Evolutionary conservation across 2,113 vertebrate genomes (phyloP).

Genomic region (Arothron firmamentum): DNA sequence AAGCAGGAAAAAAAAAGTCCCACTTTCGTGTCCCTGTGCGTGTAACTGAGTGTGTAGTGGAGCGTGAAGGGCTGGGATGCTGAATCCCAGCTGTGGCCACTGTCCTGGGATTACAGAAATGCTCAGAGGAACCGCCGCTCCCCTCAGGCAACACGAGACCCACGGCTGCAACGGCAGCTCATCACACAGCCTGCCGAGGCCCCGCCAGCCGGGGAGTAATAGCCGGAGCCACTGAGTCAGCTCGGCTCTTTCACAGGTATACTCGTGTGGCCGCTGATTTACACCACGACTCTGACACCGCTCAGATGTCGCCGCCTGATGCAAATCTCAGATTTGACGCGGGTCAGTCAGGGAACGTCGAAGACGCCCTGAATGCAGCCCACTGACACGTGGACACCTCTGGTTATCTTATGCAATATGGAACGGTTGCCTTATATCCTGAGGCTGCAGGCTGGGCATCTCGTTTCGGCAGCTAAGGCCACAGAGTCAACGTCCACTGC

Average conservation of each 20-base stretch:
- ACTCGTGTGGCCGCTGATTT: slow-evolving; percentile 40
- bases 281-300: slow-evolving; percentile 26
- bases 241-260: slow-evolving; percentile 24
- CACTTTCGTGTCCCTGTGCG: slow-evolving; percentile 43
- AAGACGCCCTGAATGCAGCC: slow-evolving; percentile 43
- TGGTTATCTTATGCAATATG: slow-evolving; percentile 63
- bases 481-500: slow-evolving; percentile 37
- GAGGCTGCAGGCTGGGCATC: slow-evolving; percentile 33
- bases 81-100: slow-evolving; percentile 68
- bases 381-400: slow-evolving; percentile 45
- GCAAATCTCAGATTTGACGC: slow-evolving; percentile 34
- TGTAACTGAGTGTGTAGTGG: slow-evolving; percentile 59
- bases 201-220: slow-evolving; percentile 61
- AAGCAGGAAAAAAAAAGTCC: neutral
- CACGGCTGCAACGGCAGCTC: slow-evolving; percentile 35
- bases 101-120: slow-evolving; percentile 50
- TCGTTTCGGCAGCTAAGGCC: slow-evolving; percentile 42
- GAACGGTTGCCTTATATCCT: slow-evolving; percentile 22
- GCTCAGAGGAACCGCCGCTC: slow-evolving; percentile 51
- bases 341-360: slow-evolving; percentile 47
- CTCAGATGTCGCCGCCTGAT: slow-evolving; percentile 31
- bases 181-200: slow-evolving; percentile 40
- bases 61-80: slow-evolving; percentile 55
- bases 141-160: slow-evolving; percentile 25
- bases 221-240: slow-evolving; percentile 42